These are phyloP conservation scores for Drosophila ercepeae DNA, from an alignment of 1,140 invertebrate species.

Conservation along the genomic window DNA sequence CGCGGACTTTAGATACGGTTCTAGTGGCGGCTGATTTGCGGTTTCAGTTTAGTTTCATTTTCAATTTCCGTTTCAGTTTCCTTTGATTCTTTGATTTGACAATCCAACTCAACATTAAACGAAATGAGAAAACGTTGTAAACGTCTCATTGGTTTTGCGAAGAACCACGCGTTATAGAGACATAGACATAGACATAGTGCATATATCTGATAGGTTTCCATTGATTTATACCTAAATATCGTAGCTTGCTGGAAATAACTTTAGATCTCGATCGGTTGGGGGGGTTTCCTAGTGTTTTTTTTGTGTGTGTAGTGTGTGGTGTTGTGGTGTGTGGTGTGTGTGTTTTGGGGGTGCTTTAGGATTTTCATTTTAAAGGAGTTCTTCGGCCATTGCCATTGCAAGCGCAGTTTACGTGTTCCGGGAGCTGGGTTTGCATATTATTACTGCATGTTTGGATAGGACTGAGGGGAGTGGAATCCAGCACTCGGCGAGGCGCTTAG, in stretches of 20 bases:
- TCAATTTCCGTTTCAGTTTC: conserved; percentile 28
- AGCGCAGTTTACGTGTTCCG: conserved; percentile 45
- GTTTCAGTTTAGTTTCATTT: conserved; percentile 35
- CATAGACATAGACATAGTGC: conserved; percentile 72
- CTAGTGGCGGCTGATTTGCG: conserved; percentile 65
- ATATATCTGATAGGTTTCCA: conserved; percentile 70
- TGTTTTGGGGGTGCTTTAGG: conserved; percentile 3
- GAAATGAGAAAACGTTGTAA: conserved; percentile 55
- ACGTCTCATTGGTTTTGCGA: conserved; percentile 45
- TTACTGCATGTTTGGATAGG: conserved; percentile 34
- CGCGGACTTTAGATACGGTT: conserved; percentile 65
- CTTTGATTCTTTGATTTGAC: conserved; percentile 29
- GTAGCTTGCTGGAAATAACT: conserved; percentile 72
- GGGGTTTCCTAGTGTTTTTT: conserved; percentile 21
- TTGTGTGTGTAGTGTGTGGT: too few relatives aligned
- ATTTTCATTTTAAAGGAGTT: conserved; percentile 20
- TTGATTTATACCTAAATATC: conserved; percentile 71
- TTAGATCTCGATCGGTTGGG: conserved; percentile 47
- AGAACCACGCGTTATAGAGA: conserved; percentile 71
- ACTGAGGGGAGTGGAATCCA: conserved; percentile 21
- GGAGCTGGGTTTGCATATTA: conserved; percentile 46
- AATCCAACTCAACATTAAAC: conserved; percentile 66
- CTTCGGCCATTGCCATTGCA: conserved; percentile 44
- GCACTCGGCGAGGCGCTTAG: conserved; percentile 84
- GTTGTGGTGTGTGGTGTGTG: conserved; percentile 7